Percentiles rank a stretch among this genome's conserved stretches.
Conservation (phyloP, 1,140 invertebrate genomes). For the Drosophila suzukii region DNA sequence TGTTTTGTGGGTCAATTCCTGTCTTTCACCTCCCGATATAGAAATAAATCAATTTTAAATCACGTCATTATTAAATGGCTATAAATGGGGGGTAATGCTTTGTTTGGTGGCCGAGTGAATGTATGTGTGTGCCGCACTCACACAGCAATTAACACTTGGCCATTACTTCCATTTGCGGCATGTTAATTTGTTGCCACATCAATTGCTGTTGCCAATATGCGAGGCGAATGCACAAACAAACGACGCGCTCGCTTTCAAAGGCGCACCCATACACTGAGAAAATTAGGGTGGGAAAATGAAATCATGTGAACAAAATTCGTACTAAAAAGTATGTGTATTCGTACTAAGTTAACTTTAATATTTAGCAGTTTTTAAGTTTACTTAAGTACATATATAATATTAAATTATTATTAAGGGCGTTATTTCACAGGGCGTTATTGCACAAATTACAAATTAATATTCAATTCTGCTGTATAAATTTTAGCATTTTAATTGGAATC, state of each 20-base stretch:
- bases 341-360: too few species aligned
- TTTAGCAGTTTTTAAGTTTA: too few species aligned
- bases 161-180: conserved; percentile 82
- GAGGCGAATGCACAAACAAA: conserved; percentile 54
- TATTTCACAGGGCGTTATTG: too few species aligned
- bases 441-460: too few species aligned
- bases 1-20: conserved; percentile 43
- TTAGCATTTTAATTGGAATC: too few species aligned
- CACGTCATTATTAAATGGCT: conserved; percentile 66
- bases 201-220: conserved; percentile 80
- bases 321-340: too few species aligned
- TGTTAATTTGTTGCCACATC: conserved; percentile 83
- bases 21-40: conserved; percentile 25
- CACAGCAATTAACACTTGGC: conserved; percentile 81
- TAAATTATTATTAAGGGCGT: too few species aligned
- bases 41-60: conserved; percentile 70
- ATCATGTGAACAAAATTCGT: too few species aligned
- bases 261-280: neutral
- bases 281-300: neutral
- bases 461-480: too few species aligned
- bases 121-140: conserved; percentile 50
- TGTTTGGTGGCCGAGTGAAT: conserved; percentile 8
- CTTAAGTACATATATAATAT: too few species aligned
- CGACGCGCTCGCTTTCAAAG: conserved; percentile 20
- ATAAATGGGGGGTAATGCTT: conserved; percentile 24